Base-by-base conservation (phyloP, 37 sponge, comb jelly and placozoan genomes). In the Beroe ovata region DNA sequence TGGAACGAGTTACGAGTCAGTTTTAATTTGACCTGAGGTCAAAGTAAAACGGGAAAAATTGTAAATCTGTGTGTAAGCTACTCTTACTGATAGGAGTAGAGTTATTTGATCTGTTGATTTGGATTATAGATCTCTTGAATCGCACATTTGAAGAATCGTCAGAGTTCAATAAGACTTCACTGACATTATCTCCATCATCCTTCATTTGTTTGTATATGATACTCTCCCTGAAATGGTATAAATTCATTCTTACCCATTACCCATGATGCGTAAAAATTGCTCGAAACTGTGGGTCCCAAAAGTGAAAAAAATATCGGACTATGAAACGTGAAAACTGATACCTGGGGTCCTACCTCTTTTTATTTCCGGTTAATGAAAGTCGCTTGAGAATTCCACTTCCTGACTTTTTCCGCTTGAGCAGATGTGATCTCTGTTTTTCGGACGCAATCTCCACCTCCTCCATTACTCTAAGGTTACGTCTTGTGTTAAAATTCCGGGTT, bases 221-320 rank as follows among this genome's bases (percentile, higher is more conserved):
- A 77, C 84, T 77, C 47, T 77, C 84, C 84, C 84, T 77, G 84
- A n/a, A n/a, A n/a, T n/a, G n/a, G n/a, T n/a, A n/a, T n/a, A n/a
- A n/a, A n/a, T n/a, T n/a, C n/a, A n/a, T n/a, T n/a, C n/a, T n/a
- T n/a, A n/a, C n/a, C n/a, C n/a, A n/a, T n/a, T n/a, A n/a, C n/a
- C n/a, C n/a, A n/a, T n/a, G n/a, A n/a, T n/a, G n/a, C n/a, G n/a
- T n/a, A n/a, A n/a, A n/a, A n/a, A n/a, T n/a, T n/a, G n/a, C n/a
- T n/a, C n/a, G n/a, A n/a, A n/a, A n/a, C n/a, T n/a, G n/a, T n/a
- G n/a, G n/a, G n/a, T n/a, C n/a, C n/a, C n/a, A n/a, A n/a, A n/a
- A n/a, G n/a, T n/a, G n/a, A n/a, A n/a, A n/a, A n/a, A n/a, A n/a
- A n/a, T n/a, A n/a, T n/a, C n/a, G n/a, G n/a, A n/a, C n/a, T n/a